These are phyloP conservation scores for Vulpes lagopus DNA, from an alignment of 2,113 vertebrate genomes.

Conservation along the genomic window DNA sequence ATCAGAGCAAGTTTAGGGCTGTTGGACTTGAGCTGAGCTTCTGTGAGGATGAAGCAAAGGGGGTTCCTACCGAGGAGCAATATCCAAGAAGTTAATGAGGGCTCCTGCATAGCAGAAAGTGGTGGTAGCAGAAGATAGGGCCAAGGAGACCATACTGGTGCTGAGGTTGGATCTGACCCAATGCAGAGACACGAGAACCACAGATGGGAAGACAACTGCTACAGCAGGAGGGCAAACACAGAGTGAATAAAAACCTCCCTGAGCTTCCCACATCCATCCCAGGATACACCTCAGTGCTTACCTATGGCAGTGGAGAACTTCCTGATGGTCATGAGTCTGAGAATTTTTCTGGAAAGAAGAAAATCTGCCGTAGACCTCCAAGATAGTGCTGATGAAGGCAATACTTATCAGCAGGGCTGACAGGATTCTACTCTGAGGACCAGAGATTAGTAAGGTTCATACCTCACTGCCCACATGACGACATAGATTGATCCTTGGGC, in stretches of 20 bases:
- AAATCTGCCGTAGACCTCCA: slow-evolving; percentile 87
- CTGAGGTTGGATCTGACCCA: slow-evolving; percentile 54
- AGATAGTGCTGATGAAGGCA: slow-evolving; percentile 77
- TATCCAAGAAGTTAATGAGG: slow-evolving; percentile 72
- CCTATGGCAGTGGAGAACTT: slow-evolving; percentile 91
- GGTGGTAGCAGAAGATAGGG: neutral
- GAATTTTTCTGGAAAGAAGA: slow-evolving; percentile 87
- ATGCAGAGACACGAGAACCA: neutral
- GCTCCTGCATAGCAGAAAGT: slow-evolving; percentile 33
- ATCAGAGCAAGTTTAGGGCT: too few species aligned
- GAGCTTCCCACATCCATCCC: neutral
- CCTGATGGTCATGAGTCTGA: slow-evolving; percentile 87
- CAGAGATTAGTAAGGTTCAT: neutral
- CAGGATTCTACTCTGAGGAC: slow-evolving; percentile 73
- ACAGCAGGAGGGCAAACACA: neutral
- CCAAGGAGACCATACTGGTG: slow-evolving; percentile 28
- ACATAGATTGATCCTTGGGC: accelerated
- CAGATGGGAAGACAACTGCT: slow-evolving; percentile 46
- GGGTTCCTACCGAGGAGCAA: slow-evolving; percentile 72
- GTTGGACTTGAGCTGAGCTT: neutral
- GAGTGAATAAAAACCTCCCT: neutral
- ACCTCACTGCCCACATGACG: neutral
- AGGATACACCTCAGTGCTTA: slow-evolving; percentile 2
- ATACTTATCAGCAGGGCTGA: slow-evolving; percentile 77
- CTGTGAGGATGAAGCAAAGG: neutral